Conservation (phyloP, 92 coral and sea anemone genomes). For the Anthopleura xanthogrammica region DNA sequence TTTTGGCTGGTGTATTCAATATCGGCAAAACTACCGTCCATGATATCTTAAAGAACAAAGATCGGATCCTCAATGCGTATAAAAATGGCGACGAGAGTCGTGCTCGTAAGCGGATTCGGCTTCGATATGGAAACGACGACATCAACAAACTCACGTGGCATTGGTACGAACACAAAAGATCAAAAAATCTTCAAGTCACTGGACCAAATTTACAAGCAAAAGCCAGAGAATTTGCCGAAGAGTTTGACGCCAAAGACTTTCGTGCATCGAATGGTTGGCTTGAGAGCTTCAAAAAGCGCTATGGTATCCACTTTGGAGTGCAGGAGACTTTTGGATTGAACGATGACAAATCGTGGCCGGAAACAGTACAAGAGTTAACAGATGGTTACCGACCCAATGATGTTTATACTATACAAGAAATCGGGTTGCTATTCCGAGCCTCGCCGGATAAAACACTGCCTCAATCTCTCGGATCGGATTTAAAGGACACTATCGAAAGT, state of each 20-base stretch:
- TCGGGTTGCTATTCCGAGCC: conserved; percentile 31
- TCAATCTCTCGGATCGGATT: neutral
- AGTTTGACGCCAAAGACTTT: conserved; percentile 37
- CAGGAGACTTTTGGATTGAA: conserved; percentile 12
- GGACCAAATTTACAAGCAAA: conserved; percentile 39
- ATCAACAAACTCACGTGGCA: conserved; percentile 52
- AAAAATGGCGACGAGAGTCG: conserved; percentile 23
- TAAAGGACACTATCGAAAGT: conserved; percentile 10
- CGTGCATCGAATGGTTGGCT: conserved; percentile 46
- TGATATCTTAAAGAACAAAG: conserved; percentile 41
- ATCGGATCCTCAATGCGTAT: conserved; percentile 28
- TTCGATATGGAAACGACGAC: conserved; percentile 28
- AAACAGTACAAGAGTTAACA: conserved; percentile 18
- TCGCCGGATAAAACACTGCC: conserved; percentile 28
- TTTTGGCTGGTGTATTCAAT: conserved; percentile 24
- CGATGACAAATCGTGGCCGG: conserved; percentile 31
- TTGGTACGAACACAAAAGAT: conserved; percentile 33
- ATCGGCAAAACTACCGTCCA: conserved; percentile 43
- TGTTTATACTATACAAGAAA: conserved; percentile 26
- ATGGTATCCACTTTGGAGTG: conserved; percentile 19
- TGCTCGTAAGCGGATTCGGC: conserved; percentile 33
- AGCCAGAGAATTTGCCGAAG: conserved; percentile 39
- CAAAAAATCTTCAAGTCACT: conserved; percentile 24
- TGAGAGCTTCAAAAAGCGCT: conserved; percentile 34
- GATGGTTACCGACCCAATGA: conserved; percentile 35